Base-by-base conservation (phyloP, 2,888 invertebrate genomes). In the Lochmaea capreae region DNA sequence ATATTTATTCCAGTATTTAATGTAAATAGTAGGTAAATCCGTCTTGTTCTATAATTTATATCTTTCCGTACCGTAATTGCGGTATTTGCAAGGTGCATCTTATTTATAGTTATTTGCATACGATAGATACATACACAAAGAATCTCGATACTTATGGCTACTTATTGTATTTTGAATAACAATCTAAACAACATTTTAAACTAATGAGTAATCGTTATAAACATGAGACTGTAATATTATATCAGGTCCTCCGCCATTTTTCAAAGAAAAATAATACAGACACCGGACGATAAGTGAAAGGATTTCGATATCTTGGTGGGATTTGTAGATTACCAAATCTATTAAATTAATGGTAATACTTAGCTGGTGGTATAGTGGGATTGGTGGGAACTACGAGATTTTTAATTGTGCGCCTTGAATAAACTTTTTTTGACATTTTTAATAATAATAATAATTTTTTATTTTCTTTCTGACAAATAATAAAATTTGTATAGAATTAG, bases 21-120 rank as follows among this genome's bases (percentile, higher is more conserved):
- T 63, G 62, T 63, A 52, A 43, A 18, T 46, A 67, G 33, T 61
- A 61, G 26, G 39, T 69, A 65, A 63, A 57, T 65, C 63, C 63
- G 52, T 70, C 63, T 10, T n/a, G 22, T 14, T 66, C 3, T 39
- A 57, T 46, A 16, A 70, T 71, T 54, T 71, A 66, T 71, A 54
- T 61, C 43, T 10, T 14, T 66, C 33, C 66, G 58, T 71, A 62
- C 18, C 39, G 54, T 66, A 71, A 71, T 71, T 66, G 46, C 59
- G 49, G 54, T 62, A 61, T 65, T 58, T 39, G 71, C 49, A 71
- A 65, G 65, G 66, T 66, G 66, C 66, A 71, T 66, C 71, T 22
- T 58, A 42, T 71, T 71, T 57, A 43, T 63, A 63, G 42, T 43
- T 18, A 58, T 71, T 65, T 66, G 52, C 65, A 71, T 65, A 71